Base-by-base conservation (phyloP, 1,140 invertebrate species). In the Geopemphigus sp. region DNA sequence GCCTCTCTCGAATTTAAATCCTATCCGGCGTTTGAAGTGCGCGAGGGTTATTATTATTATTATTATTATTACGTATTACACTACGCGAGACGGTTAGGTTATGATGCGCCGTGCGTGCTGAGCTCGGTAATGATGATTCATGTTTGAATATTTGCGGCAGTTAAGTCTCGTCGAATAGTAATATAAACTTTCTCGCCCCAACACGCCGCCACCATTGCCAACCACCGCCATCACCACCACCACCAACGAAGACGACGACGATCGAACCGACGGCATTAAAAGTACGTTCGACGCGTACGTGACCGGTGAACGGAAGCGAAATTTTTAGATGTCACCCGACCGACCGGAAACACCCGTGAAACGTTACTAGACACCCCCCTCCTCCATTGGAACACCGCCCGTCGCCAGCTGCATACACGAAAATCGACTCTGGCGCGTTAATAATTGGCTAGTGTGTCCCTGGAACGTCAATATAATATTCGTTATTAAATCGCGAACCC, bases 121-220 rank as follows among this genome's bases (percentile, higher is more conserved):
- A 47, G 15, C 39, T 19, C 74, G 56, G 74, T 78, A 78, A 78
- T 63, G 74, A 78, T 78, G 74, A 78, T 78, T 78, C 74, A 78
- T 78, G 74, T 78, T 78, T 78, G 74, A 78, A 78, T 78, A 78
- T 78, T 78, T 78, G 57, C 74, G 39, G 57, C 39, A n/a, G 57
- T 78, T 78, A 78, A 78, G 74, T 78, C 57, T 59, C 56, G n/a
- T 50, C 74, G 54, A 78, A 63, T 26, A 24, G 22, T 63, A 63
- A 78, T 63, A 78, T 63, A 78, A 78, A 78, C 74, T 78, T 78
- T 78, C 32, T 61, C 59, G 22, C 32, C 32, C 66, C 32, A 8
- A 39, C n/a, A n/a, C 17, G 64, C 39, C 61, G 1, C 12, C 24
- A 4, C 54, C 45, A n/a, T n/a, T n/a, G n/a, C 66, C 14, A 47